Base-by-base conservation (phyloP, 2,888 invertebrate species). In the Geotrupes spiniger region DNA sequence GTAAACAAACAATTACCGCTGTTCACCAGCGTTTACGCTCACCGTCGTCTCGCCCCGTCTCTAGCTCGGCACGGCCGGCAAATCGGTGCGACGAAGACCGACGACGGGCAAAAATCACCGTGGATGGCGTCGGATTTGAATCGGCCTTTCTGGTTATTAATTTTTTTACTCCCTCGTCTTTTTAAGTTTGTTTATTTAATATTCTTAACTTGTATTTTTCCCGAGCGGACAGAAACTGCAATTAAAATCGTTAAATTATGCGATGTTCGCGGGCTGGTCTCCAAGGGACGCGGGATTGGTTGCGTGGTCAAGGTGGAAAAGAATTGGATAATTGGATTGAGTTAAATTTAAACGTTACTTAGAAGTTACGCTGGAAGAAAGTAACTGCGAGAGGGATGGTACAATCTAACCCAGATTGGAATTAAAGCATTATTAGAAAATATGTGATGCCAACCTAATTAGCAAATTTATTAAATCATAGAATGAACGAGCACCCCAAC, bases 1-100 rank as follows among this genome's bases (percentile, higher is more conserved):
- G 65, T 67, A 67, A 67, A 67, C 65, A 67, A 65, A 67, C 65
- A 63, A 66, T 67, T 65, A 63, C 59, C 46, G 49, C 39, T 36
- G 40, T 36, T 17, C 38, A 40, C 45, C 37, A 28, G 27, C 37
- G 26, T 14, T 49, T 37, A 15, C 41, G 27, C 17, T 37, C 16
- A 28, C 33, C 38, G 40, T 36, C 12, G 26, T 9, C 40, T 33
- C 28, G 14, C 1, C 15, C 37, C 33, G 15, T 9, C 6, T 33
- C 16, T 16, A 4, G 12, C 15, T 10, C 16, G 16, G 31, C 16
- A 31, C 17, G 21, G 5, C 15, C 16, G 14, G 37, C n/a, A 26
- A 36, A 16, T 17, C 12, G 11, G 36, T 43, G 36, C 15, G 28
- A 37, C 14, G 26, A 17, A 21, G 33, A 28, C 16, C 15, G n/a